Conservation (phyloP, 2,113 vertebrate genomes). For the Chaetodon trifascialis region DNA sequence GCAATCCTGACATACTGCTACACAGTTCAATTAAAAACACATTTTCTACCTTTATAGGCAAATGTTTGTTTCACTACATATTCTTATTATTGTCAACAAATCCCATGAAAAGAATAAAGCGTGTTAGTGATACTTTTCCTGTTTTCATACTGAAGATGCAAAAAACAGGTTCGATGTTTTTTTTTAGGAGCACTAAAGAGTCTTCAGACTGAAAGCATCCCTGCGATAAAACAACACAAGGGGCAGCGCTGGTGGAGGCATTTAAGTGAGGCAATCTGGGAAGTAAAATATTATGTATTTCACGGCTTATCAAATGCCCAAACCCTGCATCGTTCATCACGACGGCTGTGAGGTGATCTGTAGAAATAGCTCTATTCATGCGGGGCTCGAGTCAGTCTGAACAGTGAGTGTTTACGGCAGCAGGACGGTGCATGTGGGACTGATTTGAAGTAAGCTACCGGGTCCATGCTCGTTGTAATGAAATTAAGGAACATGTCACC, state of each 20-base stretch:
- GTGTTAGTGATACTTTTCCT: neutral
- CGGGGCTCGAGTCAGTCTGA: neutral
- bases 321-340: neutral
- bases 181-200: neutral
- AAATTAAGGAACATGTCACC: neutral
- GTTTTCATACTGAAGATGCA: neutral
- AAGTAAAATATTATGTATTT: neutral
- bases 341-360: neutral
- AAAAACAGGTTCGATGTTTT: neutral
- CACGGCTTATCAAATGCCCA: neutral
- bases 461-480: neutral
- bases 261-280: neutral
- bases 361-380: neutral
- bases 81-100: slow-evolving; percentile 2
- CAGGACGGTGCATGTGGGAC: neutral
- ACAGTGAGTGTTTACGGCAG: neutral
- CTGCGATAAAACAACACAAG: no score
- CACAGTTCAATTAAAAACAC: slow-evolving; percentile 19
- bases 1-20: neutral
- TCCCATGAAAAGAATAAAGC: neutral
- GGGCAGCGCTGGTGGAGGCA: no score
- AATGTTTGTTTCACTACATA: neutral
- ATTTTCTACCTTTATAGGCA: neutral
- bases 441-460: neutral
- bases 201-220: neutral